phyloP scores from a whole-genome alignment of 2,797 vertebrate genomes.

The Acanthis flammea region DNA sequence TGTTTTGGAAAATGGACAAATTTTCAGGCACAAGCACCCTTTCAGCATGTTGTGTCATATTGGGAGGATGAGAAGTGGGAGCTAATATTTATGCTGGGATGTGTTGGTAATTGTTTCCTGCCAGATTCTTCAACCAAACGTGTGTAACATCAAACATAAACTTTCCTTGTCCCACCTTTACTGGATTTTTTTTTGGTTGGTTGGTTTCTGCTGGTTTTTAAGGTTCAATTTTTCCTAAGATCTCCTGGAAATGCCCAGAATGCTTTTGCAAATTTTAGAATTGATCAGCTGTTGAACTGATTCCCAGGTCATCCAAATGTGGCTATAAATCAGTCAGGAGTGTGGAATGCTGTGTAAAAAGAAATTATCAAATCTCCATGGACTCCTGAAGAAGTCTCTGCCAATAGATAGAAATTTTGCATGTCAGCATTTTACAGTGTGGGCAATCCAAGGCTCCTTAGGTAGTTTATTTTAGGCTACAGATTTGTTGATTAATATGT shows the following conservation, averaged over 20 bases:
- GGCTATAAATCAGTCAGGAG: neutral
- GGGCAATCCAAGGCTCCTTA: neutral
- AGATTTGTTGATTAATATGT: neutral
- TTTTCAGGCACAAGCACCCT: neutral
- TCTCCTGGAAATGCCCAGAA: neutral
- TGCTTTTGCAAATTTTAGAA: neutral
- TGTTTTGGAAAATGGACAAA: neutral
- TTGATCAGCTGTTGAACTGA: neutral
- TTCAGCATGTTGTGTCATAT: fast-evolving
- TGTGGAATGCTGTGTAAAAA: neutral
- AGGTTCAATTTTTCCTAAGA: neutral
- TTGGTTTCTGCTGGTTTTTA: neutral
- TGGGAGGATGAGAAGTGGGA: neutral
- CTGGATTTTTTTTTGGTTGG: neutral
- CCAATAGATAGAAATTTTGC: neutral
- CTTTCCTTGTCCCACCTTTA: neutral
- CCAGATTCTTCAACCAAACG: neutral
- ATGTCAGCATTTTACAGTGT: neutral
- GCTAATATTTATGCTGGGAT: neutral
- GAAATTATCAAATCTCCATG: neutral
- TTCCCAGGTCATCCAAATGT: neutral
- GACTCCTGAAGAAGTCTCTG: neutral
- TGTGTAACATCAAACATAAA: neutral
- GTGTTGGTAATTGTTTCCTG: neutral
- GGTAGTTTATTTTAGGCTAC: neutral